Evolutionary conservation across 2,113 vertebrate species (phyloP).

Genomic region (Mystacornis crossleyi): DNA sequence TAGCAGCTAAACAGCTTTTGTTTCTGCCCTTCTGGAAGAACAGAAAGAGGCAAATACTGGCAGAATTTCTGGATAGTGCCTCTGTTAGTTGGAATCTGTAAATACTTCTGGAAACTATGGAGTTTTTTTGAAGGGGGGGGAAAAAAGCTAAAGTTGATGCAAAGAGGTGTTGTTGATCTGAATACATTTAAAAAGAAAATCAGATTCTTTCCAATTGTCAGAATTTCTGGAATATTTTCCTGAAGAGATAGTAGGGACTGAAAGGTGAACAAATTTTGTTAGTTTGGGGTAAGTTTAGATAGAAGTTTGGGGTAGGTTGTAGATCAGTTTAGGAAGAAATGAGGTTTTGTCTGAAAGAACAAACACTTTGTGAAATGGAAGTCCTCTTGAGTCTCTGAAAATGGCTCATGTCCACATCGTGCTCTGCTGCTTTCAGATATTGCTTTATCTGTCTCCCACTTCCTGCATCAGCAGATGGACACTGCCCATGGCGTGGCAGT

Average conservation of each 20-base stretch:
- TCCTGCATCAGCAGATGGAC: not conserved
- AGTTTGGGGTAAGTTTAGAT: not conserved
- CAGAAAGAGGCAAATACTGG: not conserved
- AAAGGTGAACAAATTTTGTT: not conserved
- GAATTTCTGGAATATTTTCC: not conserved
- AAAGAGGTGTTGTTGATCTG: not conserved
- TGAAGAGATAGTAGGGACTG: not conserved
- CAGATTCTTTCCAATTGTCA: not conserved
- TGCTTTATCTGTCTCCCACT: not conserved
- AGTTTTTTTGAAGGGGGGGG: accelerated
- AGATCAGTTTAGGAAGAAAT: not conserved
- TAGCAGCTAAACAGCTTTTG: conserved; percentile 11
- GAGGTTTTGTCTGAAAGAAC: not conserved
- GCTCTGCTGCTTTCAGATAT: not conserved
- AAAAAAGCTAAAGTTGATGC: not conserved
- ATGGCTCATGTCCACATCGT: not conserved
- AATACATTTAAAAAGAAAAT: not conserved
- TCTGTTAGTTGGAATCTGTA: not conserved
- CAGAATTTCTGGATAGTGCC: not conserved
- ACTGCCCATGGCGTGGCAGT: not conserved
- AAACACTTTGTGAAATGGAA: not conserved
- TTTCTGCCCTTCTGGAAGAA: conserved; percentile 18
- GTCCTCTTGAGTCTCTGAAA: not conserved
- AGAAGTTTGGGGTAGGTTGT: not conserved
- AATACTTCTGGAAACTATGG: not conserved